These are phyloP conservation scores for Leucophenga varia DNA, from an alignment of 1,140 invertebrate species.

Conservation along the genomic window DNA sequence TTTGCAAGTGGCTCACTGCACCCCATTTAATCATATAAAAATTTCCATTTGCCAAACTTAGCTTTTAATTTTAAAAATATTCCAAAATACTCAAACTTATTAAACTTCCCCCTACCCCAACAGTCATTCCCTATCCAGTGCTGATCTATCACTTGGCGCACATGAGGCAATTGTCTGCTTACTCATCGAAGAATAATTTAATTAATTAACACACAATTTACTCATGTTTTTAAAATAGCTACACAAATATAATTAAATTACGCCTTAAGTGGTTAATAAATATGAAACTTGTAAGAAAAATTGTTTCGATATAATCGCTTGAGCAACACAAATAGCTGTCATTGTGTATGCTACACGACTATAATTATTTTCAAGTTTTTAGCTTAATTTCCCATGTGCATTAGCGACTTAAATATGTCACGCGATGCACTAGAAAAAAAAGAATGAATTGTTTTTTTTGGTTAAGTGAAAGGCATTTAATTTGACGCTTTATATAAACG, in stretches of 20 bases:
- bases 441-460: too few relatives aligned
- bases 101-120: slow-evolving; percentile 14
- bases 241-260: neutral
- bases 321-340: neutral
- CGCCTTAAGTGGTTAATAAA: neutral
- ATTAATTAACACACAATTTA: neutral
- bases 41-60: neutral
- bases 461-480: too few relatives aligned
- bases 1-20: too few relatives aligned
- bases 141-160: slow-evolving; percentile 25
- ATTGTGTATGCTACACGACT: slow-evolving; percentile 25
- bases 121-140: slow-evolving; percentile 34
- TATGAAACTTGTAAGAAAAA: too few relatives aligned
- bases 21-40: too few relatives aligned
- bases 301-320: neutral
- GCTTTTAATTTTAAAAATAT: neutral
- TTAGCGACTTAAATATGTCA: neutral
- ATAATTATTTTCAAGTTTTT: slow-evolving; percentile 19
- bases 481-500: too few relatives aligned
- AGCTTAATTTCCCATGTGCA: neutral
- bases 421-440: too few relatives aligned
- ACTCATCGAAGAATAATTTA: slow-evolving; percentile 20
- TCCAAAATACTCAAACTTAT: slow-evolving; percentile 11
- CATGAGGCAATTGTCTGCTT: slow-evolving; percentile 38
- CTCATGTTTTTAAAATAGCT: neutral